Evolutionary conservation across 2,113 vertebrate genomes (phyloP), one percentile per base, ranked within the genome.

Genomic region (Chlamydotis undulata): DNA sequence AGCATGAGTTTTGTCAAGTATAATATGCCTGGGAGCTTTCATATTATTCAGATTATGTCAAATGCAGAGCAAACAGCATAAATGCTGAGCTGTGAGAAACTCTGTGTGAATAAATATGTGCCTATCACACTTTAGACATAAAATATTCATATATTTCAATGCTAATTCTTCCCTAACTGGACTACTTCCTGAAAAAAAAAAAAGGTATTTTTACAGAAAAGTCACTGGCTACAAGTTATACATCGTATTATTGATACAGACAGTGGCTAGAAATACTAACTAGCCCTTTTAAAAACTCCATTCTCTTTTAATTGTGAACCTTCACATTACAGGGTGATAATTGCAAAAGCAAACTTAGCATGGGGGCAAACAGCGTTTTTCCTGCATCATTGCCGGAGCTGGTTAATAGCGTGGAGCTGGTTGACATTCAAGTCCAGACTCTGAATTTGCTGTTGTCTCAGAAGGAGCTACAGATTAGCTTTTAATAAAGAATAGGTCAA

Each of bases 401-500:
- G 41, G 41, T 43, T 97, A 87, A 71, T 74, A 53, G 60, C 11
- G 18, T 31, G 75, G 39, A 89, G 45, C 55, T 97, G 80, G 69
- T 83, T 96, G 79, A 93, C 82, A 95, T 95, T 97, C 94, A 95
- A 83, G 96, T 83, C 83, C 92, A 97, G 91, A 83, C 75, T 63
- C 89, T 89, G 94, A 97, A 93, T 77, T 95, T 3, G 2, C 59
- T 91, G 71, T 41, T 92, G 82, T 71, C 91, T 96, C 84, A 96
- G 82, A 93, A 87, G 87, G 50, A 91, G 93, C 85, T 77, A 94
- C 2, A 68, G 96, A 97, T 98, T 97, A 97, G 92, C 33, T 47
- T 94, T 96, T 97, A 97, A 98, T 97, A 97, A 98, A 97, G 86
- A 97, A 59, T 17, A 95, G 96, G 94, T 97, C 97, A 96, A 57